Evolutionary conservation across 2,797 vertebrate genomes (phyloP).

Genomic region (Chloroceryle amazona): DNA sequence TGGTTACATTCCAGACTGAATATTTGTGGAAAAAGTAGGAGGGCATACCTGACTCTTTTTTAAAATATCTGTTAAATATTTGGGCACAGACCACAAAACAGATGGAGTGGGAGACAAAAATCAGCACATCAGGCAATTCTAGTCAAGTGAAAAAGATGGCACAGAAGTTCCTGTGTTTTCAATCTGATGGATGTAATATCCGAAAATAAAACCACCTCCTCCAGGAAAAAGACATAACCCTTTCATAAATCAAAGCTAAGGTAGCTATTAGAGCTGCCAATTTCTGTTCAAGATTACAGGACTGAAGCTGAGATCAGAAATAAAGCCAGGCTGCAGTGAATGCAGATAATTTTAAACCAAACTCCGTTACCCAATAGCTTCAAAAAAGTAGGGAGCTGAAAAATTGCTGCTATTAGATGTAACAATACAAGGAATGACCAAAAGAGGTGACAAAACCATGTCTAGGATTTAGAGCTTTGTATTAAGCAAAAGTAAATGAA

Average conservation of each 20-base stretch:
- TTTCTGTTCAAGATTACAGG: conserved; percentile 32
- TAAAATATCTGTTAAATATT: background rate
- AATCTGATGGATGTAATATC: background rate
- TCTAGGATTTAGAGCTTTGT: background rate
- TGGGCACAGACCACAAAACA: background rate
- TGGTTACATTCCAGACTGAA: background rate
- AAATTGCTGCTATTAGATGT: background rate
- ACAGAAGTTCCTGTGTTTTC: background rate
- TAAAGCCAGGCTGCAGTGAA: conserved; percentile 5
- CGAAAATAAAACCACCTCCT: conserved; percentile 5
- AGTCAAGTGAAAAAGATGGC: conserved; percentile 1
- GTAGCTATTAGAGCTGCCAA: background rate
- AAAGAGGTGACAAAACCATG: background rate
- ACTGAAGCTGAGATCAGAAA: conserved; percentile 26
- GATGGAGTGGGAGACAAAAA: background rate
- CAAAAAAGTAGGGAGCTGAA: background rate
- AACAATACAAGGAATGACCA: background rate
- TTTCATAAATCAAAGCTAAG: background rate
- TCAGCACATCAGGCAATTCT: background rate
- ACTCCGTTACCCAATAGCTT: background rate
- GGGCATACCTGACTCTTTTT: background rate
- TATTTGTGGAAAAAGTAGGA: background rate
- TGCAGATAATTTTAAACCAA: background rate
- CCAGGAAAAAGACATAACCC: background rate
- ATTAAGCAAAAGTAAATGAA: background rate